Base-by-base conservation (phyloP, 2,113 vertebrate genomes). In the Gorilla gorilla region DNA sequence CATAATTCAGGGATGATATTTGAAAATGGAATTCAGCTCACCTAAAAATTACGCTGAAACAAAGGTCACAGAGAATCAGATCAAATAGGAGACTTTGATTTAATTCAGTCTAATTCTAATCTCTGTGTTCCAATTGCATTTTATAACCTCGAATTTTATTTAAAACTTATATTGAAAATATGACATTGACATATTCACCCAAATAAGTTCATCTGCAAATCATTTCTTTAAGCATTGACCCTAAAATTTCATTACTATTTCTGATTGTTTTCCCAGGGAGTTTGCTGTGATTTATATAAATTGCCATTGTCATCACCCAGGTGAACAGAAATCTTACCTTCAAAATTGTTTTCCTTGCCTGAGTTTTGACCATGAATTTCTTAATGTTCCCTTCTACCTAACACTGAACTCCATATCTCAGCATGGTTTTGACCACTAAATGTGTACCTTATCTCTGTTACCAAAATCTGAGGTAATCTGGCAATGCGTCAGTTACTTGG, bases 101-200 rank as follows among this genome's bases (percentile, higher is more conserved):
- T 70, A 7, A 86, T 70, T 79, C 64, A 45, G 6, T 96, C 85
- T 89, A 45, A 84, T 94, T 97, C 79, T 96, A 35, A 94, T 68
- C n/a, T 97, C 93, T 97, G 87, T 30, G 30, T 68, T 18, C 81
- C 93, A 59, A 57, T 50, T 59, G 76, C 25, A 97, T 95, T 52
- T 64, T 64, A 93, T 50, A 16, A 30, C 91, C 86, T 96, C 83
- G 75, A 97, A 93, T 23, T 40, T 98, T 95, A 89, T 40, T 93
- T 95, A 73, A 96, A 96, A 59, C n/a, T 97, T 95, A 89, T 12
- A 76, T 27, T 94, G 81, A 96, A 97, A 8, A 35, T 16, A 61
- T 30, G n/a, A 27, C 38, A 85, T 78, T 96, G 95, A 48, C 20
- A 14, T 90, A 72, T 78, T 94, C 5, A 57, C 35, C 27, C 11